These are phyloP conservation scores for Gibbula magus DNA, from an alignment of 2,888 invertebrate genomes.

Conservation along the genomic window DNA sequence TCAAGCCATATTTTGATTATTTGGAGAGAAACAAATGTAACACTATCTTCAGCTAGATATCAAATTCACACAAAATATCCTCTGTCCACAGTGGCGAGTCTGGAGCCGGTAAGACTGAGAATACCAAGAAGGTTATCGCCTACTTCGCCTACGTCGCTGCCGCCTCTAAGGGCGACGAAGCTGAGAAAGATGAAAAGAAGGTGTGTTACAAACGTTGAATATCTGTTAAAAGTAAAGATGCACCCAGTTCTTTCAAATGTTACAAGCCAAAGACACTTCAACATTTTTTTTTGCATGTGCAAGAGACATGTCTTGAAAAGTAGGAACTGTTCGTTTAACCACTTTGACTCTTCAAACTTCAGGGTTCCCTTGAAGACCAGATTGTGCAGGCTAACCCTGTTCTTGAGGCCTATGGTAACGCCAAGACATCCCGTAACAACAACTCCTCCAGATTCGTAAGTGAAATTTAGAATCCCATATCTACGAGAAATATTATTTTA, in stretches of 20 bases:
- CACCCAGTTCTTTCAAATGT: too few relatives aligned
- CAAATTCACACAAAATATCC: too few relatives aligned
- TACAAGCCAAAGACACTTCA: too few relatives aligned
- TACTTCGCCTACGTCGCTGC: constrained; percentile 91
- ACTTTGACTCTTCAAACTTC: too few relatives aligned
- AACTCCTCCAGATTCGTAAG: constrained; percentile 99
- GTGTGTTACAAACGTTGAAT: not conserved
- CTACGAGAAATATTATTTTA: not conserved
- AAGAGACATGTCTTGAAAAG: too few relatives aligned
- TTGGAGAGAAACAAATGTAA: too few relatives aligned
- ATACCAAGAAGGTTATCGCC: constrained; percentile 99
- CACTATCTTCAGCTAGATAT: too few relatives aligned
- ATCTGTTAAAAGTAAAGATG: too few relatives aligned
- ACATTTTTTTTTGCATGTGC: too few relatives aligned
- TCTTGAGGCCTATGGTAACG: constrained; percentile 73
- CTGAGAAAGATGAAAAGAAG: constrained; percentile 38
- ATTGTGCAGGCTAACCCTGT: constrained; percentile 96
- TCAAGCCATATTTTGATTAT: too few relatives aligned
- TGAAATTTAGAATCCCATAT: constrained; percentile 72
- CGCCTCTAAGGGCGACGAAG: constrained; percentile 74
- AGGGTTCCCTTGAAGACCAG: constrained; percentile 89
- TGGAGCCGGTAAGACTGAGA: constrained; percentile 99
- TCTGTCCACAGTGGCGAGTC: constrained; percentile 86
- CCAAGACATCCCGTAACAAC: constrained; percentile 86
- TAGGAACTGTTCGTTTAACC: too few relatives aligned